A percentile compares a stretch with the other conserved stretches of the same genome.
These are phyloP conservation scores for Martes martes DNA, from an alignment of 2,113 vertebrate species.

Conservation along the genomic window DNA sequence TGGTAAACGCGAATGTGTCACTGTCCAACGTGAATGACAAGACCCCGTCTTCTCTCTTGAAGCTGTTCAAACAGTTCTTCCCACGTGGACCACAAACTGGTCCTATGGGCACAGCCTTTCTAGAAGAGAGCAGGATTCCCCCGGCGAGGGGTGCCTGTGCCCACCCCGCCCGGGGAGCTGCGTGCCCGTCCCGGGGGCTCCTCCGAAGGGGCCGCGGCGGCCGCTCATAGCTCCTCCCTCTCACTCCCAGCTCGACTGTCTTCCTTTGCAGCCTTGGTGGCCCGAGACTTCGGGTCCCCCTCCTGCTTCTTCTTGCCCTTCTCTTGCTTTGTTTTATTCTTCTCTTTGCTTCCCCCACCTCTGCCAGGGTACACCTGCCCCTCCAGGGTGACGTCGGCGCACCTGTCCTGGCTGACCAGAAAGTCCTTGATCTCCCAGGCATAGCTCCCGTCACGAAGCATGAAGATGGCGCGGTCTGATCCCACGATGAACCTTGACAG, in stretches of 20 bases:
- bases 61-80: constrained; percentile 33
- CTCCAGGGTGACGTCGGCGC: constrained; percentile 94
- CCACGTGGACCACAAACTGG: background rate
- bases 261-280: constrained; percentile 72
- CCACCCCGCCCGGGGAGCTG: rapidly evolving
- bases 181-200: background rate
- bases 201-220: background rate
- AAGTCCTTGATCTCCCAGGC: constrained; percentile 99
- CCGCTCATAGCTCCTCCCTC: constrained; percentile 89
- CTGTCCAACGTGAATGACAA: constrained; percentile 32
- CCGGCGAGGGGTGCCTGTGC: background rate
- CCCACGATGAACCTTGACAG: constrained; percentile 95
- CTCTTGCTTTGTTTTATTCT: constrained; percentile 82
- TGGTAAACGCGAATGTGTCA: background rate
- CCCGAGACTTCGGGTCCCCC: constrained; percentile 64
- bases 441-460: constrained; percentile 94
- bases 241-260: constrained; percentile 82
- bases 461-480: constrained; percentile 96
- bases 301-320: constrained; percentile 87
- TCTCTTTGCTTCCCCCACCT: constrained; percentile 80
- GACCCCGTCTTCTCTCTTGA: constrained; percentile 33
- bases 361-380: constrained; percentile 96
- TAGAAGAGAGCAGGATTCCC: background rate
- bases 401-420: constrained; percentile 91
- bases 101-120: rapidly evolving